Evolutionary conservation across 2,797 vertebrate species (phyloP).

Genomic region (Sebastes vulpes): DNA sequence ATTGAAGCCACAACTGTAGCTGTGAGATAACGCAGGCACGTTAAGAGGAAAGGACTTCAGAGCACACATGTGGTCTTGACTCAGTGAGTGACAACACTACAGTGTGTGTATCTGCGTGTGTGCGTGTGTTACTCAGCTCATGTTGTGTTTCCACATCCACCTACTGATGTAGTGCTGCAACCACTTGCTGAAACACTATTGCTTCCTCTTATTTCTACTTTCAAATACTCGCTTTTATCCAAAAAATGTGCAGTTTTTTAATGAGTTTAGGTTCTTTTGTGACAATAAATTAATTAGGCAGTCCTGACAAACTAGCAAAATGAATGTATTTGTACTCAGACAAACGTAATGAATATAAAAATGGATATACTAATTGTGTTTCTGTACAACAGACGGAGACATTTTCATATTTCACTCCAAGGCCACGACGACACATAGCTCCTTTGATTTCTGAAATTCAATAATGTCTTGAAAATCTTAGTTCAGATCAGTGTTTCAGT

Average conservation of each 20-base stretch:
- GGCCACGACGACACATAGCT: background rate
- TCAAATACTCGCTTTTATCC: slow-evolving; percentile 63
- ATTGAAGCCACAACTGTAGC: slow-evolving; percentile 88
- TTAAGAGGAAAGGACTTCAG: slow-evolving; percentile 79
- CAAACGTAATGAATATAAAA: slow-evolving; percentile 8
- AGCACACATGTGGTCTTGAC: slow-evolving; percentile 80
- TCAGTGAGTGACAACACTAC: slow-evolving; percentile 77
- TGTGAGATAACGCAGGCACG: slow-evolving; percentile 82
- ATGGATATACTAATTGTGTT: background rate
- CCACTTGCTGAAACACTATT: slow-evolving; percentile 66
- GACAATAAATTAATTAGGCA: slow-evolving; percentile 17
- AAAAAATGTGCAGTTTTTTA: slow-evolving; percentile 43
- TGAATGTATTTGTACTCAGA: background rate
- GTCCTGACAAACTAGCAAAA: background rate
- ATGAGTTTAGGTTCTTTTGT: slow-evolving; percentile 17
- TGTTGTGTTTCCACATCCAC: slow-evolving; percentile 75
- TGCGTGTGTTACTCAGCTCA: slow-evolving; percentile 23
- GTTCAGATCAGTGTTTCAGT: slow-evolving; percentile 14
- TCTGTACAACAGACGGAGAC: background rate
- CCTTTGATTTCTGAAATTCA: slow-evolving; percentile 31
- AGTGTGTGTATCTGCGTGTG: slow-evolving; percentile 38
- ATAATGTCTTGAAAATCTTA: slow-evolving; percentile 20
- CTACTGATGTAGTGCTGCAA: slow-evolving; percentile 64
- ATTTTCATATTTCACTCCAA: slow-evolving; percentile 8
- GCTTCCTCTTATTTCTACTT: slow-evolving; percentile 69